Evolutionary conservation across 2,888 invertebrate species (phyloP).

Genomic region (Cheilosia urbana): DNA sequence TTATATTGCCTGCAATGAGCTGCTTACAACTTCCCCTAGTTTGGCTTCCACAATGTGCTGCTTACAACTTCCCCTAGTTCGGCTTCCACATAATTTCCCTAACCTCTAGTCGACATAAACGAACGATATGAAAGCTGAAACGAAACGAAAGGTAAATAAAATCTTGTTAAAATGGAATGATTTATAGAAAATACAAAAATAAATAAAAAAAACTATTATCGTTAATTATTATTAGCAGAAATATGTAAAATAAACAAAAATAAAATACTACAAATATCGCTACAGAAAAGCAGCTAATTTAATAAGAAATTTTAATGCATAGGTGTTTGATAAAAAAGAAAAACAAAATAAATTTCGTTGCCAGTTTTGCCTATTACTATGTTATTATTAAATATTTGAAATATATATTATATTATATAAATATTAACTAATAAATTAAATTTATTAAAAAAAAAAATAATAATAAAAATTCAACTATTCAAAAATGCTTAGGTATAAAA

Average conservation of each 20-base stretch:
- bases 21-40: not conserved
- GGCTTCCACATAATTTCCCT: not conserved
- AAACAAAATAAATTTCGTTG: constrained; percentile 80
- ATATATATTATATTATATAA: constrained; percentile 76
- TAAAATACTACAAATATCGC: constrained; percentile 63
- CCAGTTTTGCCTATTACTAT: constrained; percentile 83
- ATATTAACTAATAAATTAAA: constrained; percentile 74
- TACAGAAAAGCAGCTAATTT: constrained; percentile 66
- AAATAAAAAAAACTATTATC: constrained; percentile 61
- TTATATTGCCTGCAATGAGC: not conserved
- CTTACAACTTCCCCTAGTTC: not conserved
- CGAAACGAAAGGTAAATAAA: not conserved
- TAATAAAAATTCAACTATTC: constrained; percentile 56
- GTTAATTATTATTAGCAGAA: constrained; percentile 71
- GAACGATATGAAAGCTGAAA: constrained; percentile 14
- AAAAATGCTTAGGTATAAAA: constrained; percentile 69
- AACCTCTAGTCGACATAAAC: constrained; percentile 15
- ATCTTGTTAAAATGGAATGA: constrained; percentile 59
- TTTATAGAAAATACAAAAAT: constrained; percentile 55
- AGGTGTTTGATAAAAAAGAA: constrained; percentile 69
- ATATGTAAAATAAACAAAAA: constrained; percentile 45
- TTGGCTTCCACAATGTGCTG: not conserved
- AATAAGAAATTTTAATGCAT: constrained; percentile 56
- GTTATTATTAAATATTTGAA: constrained; percentile 82
- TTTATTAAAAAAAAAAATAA: constrained; percentile 63